phyloP scores from a whole-genome alignment of 1,140 invertebrate genomes.

The Platorchestia sp. region DNA sequence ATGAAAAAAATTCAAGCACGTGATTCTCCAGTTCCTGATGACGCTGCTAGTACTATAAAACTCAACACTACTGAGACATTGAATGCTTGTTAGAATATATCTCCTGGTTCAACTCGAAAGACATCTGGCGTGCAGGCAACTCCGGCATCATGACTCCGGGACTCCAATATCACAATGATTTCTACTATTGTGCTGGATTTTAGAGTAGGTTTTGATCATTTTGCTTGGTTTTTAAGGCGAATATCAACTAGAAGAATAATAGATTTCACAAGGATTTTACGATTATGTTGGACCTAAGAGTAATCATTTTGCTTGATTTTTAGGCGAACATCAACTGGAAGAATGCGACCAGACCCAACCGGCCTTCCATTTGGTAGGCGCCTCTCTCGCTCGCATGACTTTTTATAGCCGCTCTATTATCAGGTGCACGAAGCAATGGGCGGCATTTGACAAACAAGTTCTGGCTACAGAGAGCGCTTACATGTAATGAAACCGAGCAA shows the following conservation, averaged over 20 bases:
- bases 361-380: background rate
- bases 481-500: background rate
- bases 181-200: too few species aligned
- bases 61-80: too few species aligned
- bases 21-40: background rate
- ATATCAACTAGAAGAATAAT: too few species aligned
- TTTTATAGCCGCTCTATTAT: background rate
- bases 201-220: too few species aligned
- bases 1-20: too few species aligned
- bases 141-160: background rate
- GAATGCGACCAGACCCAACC: background rate
- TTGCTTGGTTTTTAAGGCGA: too few species aligned
- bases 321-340: background rate
- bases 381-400: background rate
- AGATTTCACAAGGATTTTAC: too few species aligned
- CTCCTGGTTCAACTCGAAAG: too few species aligned
- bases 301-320: too few species aligned
- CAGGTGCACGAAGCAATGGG: background rate
- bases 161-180: background rate
- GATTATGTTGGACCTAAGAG: too few species aligned
- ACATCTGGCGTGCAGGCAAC: too few species aligned
- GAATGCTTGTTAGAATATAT: too few species aligned
- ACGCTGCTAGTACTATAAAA: background rate
- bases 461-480: background rate
- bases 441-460: background rate